Evolutionary conservation across 2,888 invertebrate genomes (phyloP).

Genomic region (Notocelia uddmanniana): DNA sequence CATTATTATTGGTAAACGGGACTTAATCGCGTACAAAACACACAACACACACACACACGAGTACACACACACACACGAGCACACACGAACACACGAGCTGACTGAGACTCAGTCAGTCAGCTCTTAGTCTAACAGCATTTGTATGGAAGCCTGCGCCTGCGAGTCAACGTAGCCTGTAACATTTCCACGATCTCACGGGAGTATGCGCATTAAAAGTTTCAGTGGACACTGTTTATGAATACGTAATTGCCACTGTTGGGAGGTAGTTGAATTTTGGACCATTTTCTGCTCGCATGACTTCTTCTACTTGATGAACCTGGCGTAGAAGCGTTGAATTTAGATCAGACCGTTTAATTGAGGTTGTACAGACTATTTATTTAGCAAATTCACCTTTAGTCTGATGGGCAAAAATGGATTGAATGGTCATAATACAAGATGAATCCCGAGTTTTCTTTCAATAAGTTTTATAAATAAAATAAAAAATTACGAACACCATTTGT

Average conservation of each 20-base stretch:
- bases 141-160: not conserved
- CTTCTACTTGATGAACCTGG: constrained; percentile 3
- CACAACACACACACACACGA: too few relatives aligned
- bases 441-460: not conserved
- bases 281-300: constrained; percentile 19
- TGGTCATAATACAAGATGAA: not conserved
- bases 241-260: constrained; percentile 25
- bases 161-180: constrained; percentile 5
- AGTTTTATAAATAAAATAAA: constrained; percentile 1
- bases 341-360: not conserved
- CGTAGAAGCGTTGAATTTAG: constrained; percentile 9
- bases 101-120: too few relatives aligned
- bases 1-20: too few relatives aligned
- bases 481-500: not conserved
- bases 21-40: too few relatives aligned
- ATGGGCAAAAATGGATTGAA: not conserved
- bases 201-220: constrained; percentile 41
- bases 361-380: not conserved
- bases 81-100: too few relatives aligned
- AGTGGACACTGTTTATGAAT: constrained; percentile 40
- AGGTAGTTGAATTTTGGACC: constrained; percentile 18
- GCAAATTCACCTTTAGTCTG: not conserved
- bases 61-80: too few relatives aligned
- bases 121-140: not conserved
- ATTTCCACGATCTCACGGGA: constrained; percentile 27